Percentiles rank a stretch among this genome's conserved stretches.
Evolutionary conservation across 2,888 invertebrate genomes (phyloP).

Genomic region (Labia minor): DNA sequence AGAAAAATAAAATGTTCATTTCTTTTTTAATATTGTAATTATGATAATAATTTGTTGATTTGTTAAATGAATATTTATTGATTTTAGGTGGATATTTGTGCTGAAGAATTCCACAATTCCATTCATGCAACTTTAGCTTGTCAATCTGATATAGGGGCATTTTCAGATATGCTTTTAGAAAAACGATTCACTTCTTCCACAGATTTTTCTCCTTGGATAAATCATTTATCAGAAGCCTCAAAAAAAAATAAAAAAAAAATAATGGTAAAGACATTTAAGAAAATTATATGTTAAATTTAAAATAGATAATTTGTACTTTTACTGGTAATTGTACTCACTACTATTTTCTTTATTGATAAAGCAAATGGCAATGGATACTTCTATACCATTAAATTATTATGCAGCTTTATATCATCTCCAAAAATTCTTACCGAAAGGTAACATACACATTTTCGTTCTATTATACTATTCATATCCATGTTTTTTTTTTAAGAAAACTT

Average conservation of each 20-base stretch:
- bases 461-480: too few relatives aligned
- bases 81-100: slow-evolving; percentile 64
- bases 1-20: neutral
- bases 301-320: neutral
- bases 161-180: slow-evolving; percentile 51
- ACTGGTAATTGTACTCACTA: neutral
- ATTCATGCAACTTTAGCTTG: slow-evolving; percentile 66
- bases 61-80: neutral
- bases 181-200: slow-evolving; percentile 47
- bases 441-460: too few relatives aligned
- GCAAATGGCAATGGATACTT: slow-evolving; percentile 56
- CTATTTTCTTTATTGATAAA: slow-evolving; percentile 32
- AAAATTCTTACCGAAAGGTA: slow-evolving; percentile 53
- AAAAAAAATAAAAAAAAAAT: slow-evolving; percentile 59
- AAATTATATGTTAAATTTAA: too few relatives aligned
- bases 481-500: too few relatives aligned
- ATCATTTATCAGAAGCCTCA: slow-evolving; percentile 54
- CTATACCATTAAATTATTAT: slow-evolving; percentile 84
- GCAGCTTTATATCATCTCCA: slow-evolving; percentile 79
- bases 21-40: too few relatives aligned
- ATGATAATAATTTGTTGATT: neutral
- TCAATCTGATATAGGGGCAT: slow-evolving; percentile 71
- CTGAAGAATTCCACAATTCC: slow-evolving; percentile 91
- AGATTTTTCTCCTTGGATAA: slow-evolving; percentile 65
- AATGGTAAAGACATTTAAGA: slow-evolving; percentile 41